phyloP scores from a whole-genome alignment of 2,888 invertebrate species.

The Neuroscelio doddi region DNA sequence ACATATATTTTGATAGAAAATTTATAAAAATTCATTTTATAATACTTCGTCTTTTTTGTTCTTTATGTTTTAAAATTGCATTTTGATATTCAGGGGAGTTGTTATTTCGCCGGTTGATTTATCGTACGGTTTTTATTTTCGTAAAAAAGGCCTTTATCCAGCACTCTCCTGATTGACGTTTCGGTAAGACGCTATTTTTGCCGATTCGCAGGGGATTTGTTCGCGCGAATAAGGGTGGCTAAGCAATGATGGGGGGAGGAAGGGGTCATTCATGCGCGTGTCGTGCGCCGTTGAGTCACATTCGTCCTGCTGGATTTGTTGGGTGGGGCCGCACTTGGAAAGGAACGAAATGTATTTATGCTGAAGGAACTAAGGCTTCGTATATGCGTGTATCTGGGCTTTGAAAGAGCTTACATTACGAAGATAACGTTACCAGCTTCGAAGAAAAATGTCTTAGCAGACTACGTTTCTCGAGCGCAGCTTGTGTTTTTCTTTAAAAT shows the following conservation, averaged over 20 bases:
- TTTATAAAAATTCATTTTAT: no score
- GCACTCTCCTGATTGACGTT: neutral
- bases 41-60: no score
- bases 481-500: no score
- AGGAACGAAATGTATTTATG: slow-evolving; percentile 41
- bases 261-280: slow-evolving; percentile 29
- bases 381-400: slow-evolving; percentile 5
- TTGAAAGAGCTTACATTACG: slow-evolving; percentile 8
- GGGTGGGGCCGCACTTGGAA: slow-evolving; percentile 46
- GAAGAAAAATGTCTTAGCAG: no score
- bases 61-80: no score
- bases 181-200: slow-evolving; percentile 34
- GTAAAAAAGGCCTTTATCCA: no score
- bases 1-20: no score
- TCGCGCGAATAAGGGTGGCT: slow-evolving; percentile 19
- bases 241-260: slow-evolving; percentile 3
- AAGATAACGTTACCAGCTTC: neutral
- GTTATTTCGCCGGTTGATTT: no score
- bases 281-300: slow-evolving; percentile 35
- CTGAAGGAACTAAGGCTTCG: slow-evolving; percentile 15
- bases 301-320: slow-evolving; percentile 27
- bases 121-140: no score
- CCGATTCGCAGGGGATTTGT: slow-evolving; percentile 29
- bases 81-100: no score
- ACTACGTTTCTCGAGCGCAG: no score